phyloP scores from a whole-genome alignment of 2,797 vertebrate species.

The Atherinosoma microstoma region DNA sequence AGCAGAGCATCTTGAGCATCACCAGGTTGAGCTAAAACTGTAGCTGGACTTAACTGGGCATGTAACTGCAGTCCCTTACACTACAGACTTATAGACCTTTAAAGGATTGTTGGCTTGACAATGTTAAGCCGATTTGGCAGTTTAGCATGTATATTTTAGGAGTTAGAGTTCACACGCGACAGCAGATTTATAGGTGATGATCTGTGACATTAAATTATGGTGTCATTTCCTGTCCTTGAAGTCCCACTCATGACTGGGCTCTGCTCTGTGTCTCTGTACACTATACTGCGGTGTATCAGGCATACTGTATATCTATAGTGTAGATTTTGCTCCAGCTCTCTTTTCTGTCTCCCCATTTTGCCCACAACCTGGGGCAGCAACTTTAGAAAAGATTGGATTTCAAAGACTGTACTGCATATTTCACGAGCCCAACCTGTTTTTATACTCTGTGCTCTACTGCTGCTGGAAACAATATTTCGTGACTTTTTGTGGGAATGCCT shows the following conservation, averaged over 20 bases:
- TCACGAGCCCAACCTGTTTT: conserved; percentile 67
- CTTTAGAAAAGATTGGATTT: conserved; percentile 68
- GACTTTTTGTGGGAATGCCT: conserved; percentile 44
- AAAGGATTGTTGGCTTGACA: neutral
- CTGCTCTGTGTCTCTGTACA: conserved; percentile 16
- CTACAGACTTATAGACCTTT: neutral
- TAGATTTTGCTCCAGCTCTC: conserved; percentile 29
- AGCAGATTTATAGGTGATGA: conserved; percentile 20
- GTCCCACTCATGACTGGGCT: conserved; percentile 12
- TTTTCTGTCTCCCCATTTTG: conserved; percentile 41
- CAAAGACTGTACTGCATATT: conserved; percentile 69
- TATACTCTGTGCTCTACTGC: conserved; percentile 32
- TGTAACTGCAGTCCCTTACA: neutral
- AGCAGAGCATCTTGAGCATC: neutral
- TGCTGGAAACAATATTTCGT: conserved; percentile 53
- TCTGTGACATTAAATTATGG: conserved; percentile 39
- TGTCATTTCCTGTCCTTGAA: conserved; percentile 33
- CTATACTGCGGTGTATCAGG: conserved; percentile 21
- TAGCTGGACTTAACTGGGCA: neutral
- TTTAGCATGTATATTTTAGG: conserved; percentile 1
- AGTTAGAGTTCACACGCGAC: neutral
- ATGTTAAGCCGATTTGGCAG: neutral
- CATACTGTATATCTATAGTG: conserved; percentile 35
- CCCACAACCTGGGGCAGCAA: conserved; percentile 58
- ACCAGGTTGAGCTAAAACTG: neutral